Evolutionary conservation across 2,797 vertebrate species (phyloP), one percentile per base, ranked within the genome.

Genomic region (Anabas testudineus): DNA sequence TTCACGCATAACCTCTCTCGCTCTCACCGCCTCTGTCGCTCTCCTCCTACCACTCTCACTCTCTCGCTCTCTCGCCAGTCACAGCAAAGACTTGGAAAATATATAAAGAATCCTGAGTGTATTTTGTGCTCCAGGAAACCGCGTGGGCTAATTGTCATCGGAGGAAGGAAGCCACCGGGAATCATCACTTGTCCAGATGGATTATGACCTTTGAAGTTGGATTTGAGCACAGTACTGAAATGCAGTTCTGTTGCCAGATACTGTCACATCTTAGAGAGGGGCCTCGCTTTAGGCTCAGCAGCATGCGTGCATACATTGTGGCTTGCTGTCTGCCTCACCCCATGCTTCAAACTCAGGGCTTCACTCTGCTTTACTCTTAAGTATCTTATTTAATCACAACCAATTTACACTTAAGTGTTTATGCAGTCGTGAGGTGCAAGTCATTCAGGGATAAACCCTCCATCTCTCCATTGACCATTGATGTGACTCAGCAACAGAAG

Each of bases 151-250:
- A 86, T 82, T 90, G 80, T 87, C 75, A 77, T 80, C 21, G 14
- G 46, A 71, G 67, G 47, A 76, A 56, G 52, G 62, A 72, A 32
- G 54, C 67, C 64, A 67, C 10, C 46, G 71, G 43, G 69, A 89
- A 81, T 83, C 85, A 82, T 91, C 78, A 85, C 76, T 87, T 88
- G 88, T 91, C 86, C 81, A 49, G 70, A 65, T 46, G 74, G 90
- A 91, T 93, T 89, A 89, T 83, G 70, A 87, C 78, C 83, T 91
- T 90, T 93, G 87, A 94, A 92, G 88, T 85, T 79, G 82, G 86
- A 89, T 92, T 92, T 88, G 65, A 85, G 84, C 69, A 67, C 71
- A 86, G 80, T 74, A 54, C 56, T 71, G 82, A 66, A 62, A 69
- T 61, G 80, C 60, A 76, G 80, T 70, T 85, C 66, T 53, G 80